These are phyloP conservation scores for Myanophis thanlyinensis DNA, from an alignment of 2,113 vertebrate genomes.

Conservation along the genomic window DNA sequence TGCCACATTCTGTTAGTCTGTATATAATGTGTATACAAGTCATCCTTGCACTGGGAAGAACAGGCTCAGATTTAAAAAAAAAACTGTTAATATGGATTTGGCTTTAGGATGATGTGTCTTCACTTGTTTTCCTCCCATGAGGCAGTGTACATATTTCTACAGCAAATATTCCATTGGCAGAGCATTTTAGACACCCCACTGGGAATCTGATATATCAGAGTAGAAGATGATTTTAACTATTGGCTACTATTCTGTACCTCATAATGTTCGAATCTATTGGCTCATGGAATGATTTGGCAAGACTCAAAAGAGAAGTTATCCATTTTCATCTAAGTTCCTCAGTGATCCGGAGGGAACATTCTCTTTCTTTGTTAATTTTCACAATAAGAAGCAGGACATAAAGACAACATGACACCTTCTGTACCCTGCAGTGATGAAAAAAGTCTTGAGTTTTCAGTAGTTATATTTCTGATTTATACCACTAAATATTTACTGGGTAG, in stretches of 20 bases:
- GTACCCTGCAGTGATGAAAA: background rate
- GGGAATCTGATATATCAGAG: rapidly evolving
- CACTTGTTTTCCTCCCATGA: background rate
- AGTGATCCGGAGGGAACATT: conserved; percentile 19
- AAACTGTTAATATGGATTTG: background rate
- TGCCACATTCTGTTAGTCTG: background rate
- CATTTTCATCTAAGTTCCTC: rapidly evolving
- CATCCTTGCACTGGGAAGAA: background rate
- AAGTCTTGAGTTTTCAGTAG: background rate
- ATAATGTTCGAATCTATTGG: rapidly evolving
- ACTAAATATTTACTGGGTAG: background rate
- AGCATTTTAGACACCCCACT: background rate
- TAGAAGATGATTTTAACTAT: background rate
- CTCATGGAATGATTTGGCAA: background rate
- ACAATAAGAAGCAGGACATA: background rate
- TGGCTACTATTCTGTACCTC: background rate
- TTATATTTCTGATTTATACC: background rate
- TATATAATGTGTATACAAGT: background rate
- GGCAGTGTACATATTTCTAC: background rate
- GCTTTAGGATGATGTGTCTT: background rate
- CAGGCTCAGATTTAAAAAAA: background rate
- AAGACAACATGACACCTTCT: background rate
- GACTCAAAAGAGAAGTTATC: background rate
- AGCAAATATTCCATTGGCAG: background rate
- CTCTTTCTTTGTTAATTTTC: conserved; percentile 16